Conservation (phyloP, 30 jellyfish, hydroid and myxozoan genomes). For the Hydra vulgaris region DNA sequence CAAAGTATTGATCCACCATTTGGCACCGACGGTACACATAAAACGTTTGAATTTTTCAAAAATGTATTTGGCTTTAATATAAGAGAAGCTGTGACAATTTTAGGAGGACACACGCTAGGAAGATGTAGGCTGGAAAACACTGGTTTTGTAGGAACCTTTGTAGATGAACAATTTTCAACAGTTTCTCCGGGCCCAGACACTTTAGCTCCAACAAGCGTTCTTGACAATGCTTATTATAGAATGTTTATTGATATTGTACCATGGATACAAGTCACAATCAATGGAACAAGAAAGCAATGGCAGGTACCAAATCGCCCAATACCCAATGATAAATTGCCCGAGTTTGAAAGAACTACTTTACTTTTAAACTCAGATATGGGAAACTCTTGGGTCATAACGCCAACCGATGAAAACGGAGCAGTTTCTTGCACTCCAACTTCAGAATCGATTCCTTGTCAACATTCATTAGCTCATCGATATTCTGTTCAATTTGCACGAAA, state of each 20-base stretch:
- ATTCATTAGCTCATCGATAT: not conserved
- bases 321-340: not conserved
- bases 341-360: not conserved
- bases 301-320: not conserved
- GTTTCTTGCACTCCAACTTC: not conserved
- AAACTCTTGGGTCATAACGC: not conserved
- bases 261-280: not conserved
- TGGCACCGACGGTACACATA: not conserved
- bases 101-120: slow-evolving; percentile 17
- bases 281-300: not conserved
- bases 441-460: not conserved
- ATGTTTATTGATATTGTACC: not conserved
- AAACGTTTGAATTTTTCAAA: not conserved
- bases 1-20: not conserved
- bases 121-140: slow-evolving; percentile 6
- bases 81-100: not conserved
- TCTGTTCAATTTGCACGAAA: not conserved
- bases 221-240: not conserved
- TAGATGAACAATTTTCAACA: not conserved
- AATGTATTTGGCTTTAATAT: not conserved
- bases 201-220: not conserved
- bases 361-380: slow-evolving; percentile 4
- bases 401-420: not conserved
- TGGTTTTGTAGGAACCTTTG: slow-evolving; percentile 4
- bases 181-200: not conserved